Evolutionary conservation across 2,797 vertebrate species (phyloP).

Genomic region (Cossypha dichroa): DNA sequence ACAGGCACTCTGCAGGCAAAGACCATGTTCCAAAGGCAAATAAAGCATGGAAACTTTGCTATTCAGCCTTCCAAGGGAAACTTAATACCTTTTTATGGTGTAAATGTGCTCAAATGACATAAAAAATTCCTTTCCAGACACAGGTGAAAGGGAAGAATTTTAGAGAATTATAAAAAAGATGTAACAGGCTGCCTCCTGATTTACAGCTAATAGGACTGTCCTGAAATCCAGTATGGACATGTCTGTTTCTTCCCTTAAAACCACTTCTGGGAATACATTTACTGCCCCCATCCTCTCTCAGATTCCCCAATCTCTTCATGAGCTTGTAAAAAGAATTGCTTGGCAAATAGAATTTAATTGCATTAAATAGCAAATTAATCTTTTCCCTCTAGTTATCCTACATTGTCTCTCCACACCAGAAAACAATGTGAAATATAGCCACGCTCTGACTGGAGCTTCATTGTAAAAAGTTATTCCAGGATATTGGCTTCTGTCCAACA

Average conservation of each 20-base stretch:
- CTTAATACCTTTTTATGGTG: background rate
- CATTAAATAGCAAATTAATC: slow-evolving; percentile 64
- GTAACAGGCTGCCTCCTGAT: background rate
- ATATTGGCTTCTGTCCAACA: slow-evolving; percentile 50
- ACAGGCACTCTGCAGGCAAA: background rate
- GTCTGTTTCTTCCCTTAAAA: background rate
- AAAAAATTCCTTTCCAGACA: background rate
- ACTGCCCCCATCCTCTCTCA: background rate
- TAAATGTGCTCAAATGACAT: background rate
- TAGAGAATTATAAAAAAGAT: background rate
- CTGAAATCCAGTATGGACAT: background rate
- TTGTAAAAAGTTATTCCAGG: slow-evolving; percentile 55
- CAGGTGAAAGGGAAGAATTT: background rate
- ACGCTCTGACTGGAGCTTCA: background rate
- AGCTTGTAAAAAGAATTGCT: slow-evolving; percentile 25
- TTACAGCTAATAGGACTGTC: background rate
- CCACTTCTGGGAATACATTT: slow-evolving; percentile 22
- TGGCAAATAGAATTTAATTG: slow-evolving; percentile 68
- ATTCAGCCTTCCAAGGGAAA: background rate
- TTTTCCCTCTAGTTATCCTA: slow-evolving; percentile 44
- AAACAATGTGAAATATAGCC: slow-evolving; percentile 3
- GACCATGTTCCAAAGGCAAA: background rate
- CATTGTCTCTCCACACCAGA: slow-evolving; percentile 5
- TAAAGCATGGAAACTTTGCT: background rate
- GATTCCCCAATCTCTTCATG: slow-evolving; percentile 35